Conservation (phyloP, 2,113 vertebrate species). For the Panthera tigris region DNA sequence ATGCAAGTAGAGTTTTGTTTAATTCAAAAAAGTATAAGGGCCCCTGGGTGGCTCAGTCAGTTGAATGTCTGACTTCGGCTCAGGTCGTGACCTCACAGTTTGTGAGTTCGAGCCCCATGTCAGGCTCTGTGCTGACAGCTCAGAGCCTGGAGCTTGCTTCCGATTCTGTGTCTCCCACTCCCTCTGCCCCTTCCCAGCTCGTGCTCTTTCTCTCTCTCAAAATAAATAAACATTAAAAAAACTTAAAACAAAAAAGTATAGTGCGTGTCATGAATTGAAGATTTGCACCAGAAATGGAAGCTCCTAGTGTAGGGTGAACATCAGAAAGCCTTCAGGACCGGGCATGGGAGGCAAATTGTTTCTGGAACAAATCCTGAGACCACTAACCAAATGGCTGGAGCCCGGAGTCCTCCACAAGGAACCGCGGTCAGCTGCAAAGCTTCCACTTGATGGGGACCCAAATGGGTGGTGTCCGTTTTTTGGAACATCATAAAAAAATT, state of each 20-base stretch:
- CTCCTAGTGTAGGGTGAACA: fast-evolving
- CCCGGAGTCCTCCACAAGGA: background rate
- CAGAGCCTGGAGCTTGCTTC: no score
- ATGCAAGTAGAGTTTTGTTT: background rate
- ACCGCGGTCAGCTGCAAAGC: background rate
- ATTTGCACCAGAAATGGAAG: no score
- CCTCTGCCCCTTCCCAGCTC: no score
- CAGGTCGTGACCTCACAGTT: no score
- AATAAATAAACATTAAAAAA: no score
- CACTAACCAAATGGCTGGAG: background rate
- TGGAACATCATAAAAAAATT: background rate
- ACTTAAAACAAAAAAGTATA: background rate
- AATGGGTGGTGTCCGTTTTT: background rate
- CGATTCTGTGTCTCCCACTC: no score
- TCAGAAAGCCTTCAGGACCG: background rate
- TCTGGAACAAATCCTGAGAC: background rate
- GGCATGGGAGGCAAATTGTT: background rate
- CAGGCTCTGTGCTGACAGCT: no score
- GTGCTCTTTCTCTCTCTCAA: no score
- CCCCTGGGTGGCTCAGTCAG: no score
- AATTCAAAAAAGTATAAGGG: background rate
- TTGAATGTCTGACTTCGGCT: no score
- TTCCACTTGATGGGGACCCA: background rate
- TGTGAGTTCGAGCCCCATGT: no score
- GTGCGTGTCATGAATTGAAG: no score